phyloP scores from a whole-genome alignment of 2,888 invertebrate genomes.

The Hipparchia sbordonii region DNA sequence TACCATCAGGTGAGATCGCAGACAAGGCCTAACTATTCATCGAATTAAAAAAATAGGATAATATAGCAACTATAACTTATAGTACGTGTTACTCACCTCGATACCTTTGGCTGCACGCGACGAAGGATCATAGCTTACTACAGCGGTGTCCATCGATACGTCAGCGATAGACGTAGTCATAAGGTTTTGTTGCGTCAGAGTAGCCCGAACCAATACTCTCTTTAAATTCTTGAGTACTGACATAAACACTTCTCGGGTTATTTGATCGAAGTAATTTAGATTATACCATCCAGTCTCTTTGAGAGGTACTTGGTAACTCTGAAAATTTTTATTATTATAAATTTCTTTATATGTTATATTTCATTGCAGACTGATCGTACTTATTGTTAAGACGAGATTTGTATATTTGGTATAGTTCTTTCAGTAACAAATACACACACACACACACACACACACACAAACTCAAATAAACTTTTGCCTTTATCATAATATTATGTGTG shows the following conservation, averaged over 20 bases:
- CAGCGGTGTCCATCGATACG: constrained; percentile 93
- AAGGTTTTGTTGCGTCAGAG: constrained; percentile 80
- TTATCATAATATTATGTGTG: too few relatives aligned
- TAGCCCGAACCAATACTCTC: constrained; percentile 92
- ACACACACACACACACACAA: too few relatives aligned
- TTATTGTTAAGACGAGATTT: neutral
- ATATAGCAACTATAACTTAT: neutral
- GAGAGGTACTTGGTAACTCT: constrained; percentile 86
- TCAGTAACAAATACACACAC: too few relatives aligned
- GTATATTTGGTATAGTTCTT: neutral
- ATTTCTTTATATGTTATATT: neutral
- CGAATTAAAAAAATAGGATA: neutral
- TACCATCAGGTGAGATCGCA: too few relatives aligned
- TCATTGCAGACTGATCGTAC: neutral
- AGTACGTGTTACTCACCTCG: constrained; percentile 81
- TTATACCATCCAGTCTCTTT: constrained; percentile 86
- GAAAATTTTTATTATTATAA: constrained; percentile 32
- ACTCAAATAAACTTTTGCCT: too few relatives aligned
- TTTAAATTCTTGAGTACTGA: constrained; percentile 92
- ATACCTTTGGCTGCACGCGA: constrained; percentile 87
- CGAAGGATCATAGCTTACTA: constrained; percentile 82
- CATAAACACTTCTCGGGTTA: constrained; percentile 91
- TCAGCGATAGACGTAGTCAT: constrained; percentile 89
- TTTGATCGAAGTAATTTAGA: constrained; percentile 55
- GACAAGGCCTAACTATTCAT: too few relatives aligned